These are phyloP conservation scores for Cyphotilapia sp. DNA, from an alignment of 2,113 vertebrate species.

Conservation along the genomic window DNA sequence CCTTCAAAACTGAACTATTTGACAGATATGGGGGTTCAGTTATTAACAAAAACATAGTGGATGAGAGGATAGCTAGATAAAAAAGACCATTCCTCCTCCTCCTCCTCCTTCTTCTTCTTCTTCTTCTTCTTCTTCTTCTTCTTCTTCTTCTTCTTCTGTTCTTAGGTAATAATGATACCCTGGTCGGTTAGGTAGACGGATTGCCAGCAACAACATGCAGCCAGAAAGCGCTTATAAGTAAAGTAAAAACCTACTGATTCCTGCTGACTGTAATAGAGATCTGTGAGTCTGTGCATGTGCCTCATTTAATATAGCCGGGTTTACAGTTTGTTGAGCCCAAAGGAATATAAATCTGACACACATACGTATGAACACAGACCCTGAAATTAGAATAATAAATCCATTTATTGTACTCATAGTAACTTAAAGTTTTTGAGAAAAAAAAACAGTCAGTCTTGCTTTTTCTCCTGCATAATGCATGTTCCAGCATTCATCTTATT, in stretches of 20 bases:
- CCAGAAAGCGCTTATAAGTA: rapidly evolving
- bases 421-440: not conserved
- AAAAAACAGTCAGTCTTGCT: not conserved
- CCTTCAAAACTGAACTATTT: not conserved
- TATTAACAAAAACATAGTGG: not conserved
- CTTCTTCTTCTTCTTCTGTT: not conserved
- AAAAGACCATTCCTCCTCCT: not conserved
- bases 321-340: not conserved
- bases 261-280: not conserved
- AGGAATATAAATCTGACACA: not conserved
- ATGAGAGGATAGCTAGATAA: not conserved
- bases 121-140: rapidly evolving
- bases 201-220: not conserved
- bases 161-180: not conserved
- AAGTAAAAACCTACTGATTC: not conserved
- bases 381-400: not conserved
- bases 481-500: constrained; percentile 5
- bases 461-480: not conserved
- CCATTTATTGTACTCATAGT: not conserved
- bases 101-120: rapidly evolving
- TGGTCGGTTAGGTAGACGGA: not conserved
- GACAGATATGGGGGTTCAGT: not conserved
- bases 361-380: not conserved
- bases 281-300: not conserved
- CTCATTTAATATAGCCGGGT: not conserved